Percentiles rank a stretch among this genome's conserved stretches.
phyloP scores from a whole-genome alignment of 1,140 invertebrate genomes.

The Brachionus paranguensis region DNA sequence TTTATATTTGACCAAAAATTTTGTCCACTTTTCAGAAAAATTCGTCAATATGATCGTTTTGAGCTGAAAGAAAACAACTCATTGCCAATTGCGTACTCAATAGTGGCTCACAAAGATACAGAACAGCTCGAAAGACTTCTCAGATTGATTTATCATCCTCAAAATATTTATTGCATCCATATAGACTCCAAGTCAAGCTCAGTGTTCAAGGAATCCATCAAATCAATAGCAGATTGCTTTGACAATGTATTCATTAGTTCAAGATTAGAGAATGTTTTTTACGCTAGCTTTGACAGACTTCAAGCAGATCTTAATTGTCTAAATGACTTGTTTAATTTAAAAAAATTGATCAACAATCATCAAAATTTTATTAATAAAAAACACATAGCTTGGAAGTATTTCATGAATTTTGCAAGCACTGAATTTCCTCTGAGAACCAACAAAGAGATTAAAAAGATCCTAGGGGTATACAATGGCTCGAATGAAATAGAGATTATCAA shows the following conservation, averaged over 20 bases:
- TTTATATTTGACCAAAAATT: not conserved
- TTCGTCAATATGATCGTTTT: not conserved
- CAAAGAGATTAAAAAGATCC: not conserved
- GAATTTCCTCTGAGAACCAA: slow-evolving; percentile 31
- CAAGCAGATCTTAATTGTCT: slow-evolving; percentile 47
- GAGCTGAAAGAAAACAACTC: not conserved
- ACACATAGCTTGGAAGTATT: not conserved
- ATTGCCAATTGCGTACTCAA: slow-evolving; percentile 40
- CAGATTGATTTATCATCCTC: slow-evolving; percentile 28
- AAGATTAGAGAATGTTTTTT: slow-evolving; percentile 44
- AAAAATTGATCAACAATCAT: not conserved
- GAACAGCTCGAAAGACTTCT: slow-evolving; percentile 41
- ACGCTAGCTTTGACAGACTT: slow-evolving; percentile 43
- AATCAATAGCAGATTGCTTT: slow-evolving; percentile 42
- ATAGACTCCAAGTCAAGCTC: slow-evolving; percentile 41
- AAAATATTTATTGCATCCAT: slow-evolving; percentile 42
- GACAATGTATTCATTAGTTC: slow-evolving; percentile 46
- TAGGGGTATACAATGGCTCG: slow-evolving; percentile 5
- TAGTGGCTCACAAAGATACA: slow-evolving; percentile 18
- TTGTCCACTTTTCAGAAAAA: not conserved
- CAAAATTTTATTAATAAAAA: not conserved
- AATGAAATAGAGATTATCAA: slow-evolving; percentile 34
- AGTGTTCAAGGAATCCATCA: slow-evolving; percentile 21
- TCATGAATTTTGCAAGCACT: not conserved
- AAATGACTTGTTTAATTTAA: slow-evolving; percentile 42